These are phyloP conservation scores for Apodemia hepburni DNA, from an alignment of 2,888 invertebrate genomes.

Conservation along the genomic window DNA sequence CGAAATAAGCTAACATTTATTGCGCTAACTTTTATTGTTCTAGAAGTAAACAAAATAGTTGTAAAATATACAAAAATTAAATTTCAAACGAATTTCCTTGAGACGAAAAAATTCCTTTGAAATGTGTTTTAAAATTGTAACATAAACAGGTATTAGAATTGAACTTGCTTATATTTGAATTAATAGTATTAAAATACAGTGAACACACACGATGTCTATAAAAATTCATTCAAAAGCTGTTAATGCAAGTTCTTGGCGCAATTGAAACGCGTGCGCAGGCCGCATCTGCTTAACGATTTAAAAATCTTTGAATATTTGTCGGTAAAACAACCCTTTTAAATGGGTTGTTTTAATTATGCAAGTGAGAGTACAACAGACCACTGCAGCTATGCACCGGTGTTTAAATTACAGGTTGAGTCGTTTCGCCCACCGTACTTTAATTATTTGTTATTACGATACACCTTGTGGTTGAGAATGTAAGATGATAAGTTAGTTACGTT, in stretches of 20 bases:
- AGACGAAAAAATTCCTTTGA: too few species aligned
- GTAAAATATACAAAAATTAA: too few species aligned
- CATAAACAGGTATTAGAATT: not conserved
- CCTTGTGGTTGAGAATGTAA: conserved; percentile 18
- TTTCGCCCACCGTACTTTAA: conserved; percentile 16
- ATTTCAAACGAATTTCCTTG: too few species aligned
- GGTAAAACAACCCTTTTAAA: conserved; percentile 38
- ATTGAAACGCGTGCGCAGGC: conserved; percentile 40
- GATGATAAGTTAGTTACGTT: conserved; percentile 9
- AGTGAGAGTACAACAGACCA: conserved; percentile 3
- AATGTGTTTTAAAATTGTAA: too few species aligned
- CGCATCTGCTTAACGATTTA: conserved; percentile 50
- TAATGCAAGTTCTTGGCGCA: conserved; percentile 1
- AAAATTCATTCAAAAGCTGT: conserved; percentile 8
- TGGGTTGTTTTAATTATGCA: conserved; percentile 45
- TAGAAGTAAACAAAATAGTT: too few species aligned
- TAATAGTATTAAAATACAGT: not conserved
- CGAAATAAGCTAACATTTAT: too few species aligned
- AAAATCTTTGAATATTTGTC: conserved; percentile 56
- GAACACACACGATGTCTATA: conserved; percentile 10
- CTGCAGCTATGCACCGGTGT: conserved; percentile 3
- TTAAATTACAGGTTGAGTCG: conserved; percentile 6
- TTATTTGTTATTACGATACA: conserved; percentile 18
- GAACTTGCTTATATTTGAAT: not conserved
- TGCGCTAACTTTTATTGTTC: too few species aligned